phyloP scores from a whole-genome alignment of 2,113 vertebrate species.

The Dendrocopos noguchii region DNA sequence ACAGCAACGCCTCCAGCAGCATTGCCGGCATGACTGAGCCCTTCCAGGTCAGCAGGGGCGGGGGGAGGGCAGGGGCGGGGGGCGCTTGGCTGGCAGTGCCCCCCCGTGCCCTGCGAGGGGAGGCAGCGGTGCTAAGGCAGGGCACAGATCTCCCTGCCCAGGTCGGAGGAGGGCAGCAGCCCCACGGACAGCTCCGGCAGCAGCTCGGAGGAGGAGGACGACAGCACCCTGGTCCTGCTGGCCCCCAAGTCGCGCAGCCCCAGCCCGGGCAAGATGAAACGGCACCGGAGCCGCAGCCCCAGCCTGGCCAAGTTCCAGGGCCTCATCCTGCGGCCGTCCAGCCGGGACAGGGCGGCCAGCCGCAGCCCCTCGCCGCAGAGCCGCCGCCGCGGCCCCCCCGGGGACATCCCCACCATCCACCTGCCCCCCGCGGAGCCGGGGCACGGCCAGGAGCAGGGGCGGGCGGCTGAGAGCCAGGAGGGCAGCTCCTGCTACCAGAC shows the following conservation, averaged over 20 bases:
- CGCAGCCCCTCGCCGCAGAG: constrained; percentile 85
- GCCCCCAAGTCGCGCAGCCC: constrained; percentile 92
- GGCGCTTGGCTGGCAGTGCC: not conserved
- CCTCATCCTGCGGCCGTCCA: constrained; percentile 84
- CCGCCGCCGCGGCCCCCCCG: constrained; percentile 48
- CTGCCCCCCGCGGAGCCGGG: constrained; percentile 51
- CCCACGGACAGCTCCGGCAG: constrained; percentile 85
- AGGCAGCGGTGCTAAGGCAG: constrained; percentile 5
- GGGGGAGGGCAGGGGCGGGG: not conserved
- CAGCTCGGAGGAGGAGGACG: constrained; percentile 90
- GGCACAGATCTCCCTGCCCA: constrained; percentile 88
- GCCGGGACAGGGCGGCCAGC: constrained; percentile 79
- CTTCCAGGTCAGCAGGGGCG: constrained; percentile 85
- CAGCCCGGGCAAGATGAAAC: constrained; percentile 85
- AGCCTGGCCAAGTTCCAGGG: constrained; percentile 87
- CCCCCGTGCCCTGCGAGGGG: not conserved
- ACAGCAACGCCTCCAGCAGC: constrained; percentile 88
- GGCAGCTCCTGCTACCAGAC: constrained; percentile 63
- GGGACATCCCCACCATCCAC: constrained; percentile 76
- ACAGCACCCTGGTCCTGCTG: constrained; percentile 93
- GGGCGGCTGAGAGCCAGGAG: constrained; percentile 57
- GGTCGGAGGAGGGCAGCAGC: constrained; percentile 77
- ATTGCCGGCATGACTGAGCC: constrained; percentile 92
- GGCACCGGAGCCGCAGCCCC: constrained; percentile 85
- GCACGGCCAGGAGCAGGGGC: constrained; percentile 37